Evolutionary conservation across 2,113 vertebrate species (phyloP).

Genomic region (Meriones unguiculatus): DNA sequence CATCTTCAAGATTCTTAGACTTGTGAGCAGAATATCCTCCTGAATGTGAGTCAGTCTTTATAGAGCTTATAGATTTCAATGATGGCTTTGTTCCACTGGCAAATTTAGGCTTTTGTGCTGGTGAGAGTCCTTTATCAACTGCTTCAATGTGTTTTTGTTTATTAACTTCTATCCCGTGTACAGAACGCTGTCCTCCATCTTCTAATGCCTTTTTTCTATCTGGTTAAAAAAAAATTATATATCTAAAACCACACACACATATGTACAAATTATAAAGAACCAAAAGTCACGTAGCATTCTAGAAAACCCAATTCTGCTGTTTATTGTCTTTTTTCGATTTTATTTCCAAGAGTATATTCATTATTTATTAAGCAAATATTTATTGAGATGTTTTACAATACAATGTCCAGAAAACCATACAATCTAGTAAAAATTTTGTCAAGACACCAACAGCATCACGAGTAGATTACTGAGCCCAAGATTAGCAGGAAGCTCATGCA

Average conservation of each 20-base stretch:
- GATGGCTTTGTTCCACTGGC: conserved; percentile 67
- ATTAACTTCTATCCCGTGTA: conserved; percentile 78
- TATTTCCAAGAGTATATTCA: background rate
- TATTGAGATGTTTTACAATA: background rate
- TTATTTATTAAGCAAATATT: background rate
- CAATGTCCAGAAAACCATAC: background rate
- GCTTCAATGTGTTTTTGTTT: conserved; percentile 84
- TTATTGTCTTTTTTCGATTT: background rate
- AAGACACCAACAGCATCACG: background rate
- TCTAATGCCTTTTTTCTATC: conserved; percentile 84
- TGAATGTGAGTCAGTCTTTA: conserved; percentile 70
- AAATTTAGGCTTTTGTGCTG: conserved; percentile 69
- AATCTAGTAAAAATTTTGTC: background rate
- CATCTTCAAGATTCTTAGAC: conserved; percentile 72
- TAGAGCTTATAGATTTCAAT: conserved; percentile 58
- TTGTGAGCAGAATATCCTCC: conserved; percentile 67
- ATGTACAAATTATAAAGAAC: background rate
- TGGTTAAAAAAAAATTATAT: conserved; percentile 46
- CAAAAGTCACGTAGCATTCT: background rate
- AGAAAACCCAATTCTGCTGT: background rate
- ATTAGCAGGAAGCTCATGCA: background rate
- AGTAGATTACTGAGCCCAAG: background rate
- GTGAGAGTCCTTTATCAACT: conserved; percentile 71
- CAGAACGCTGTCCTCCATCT: conserved; percentile 79
- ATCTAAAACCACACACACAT: background rate